Percentiles rank a stretch among this genome's conserved stretches.
phyloP scores from a whole-genome alignment of 2,113 vertebrate genomes.

The Dicentrarchus labrax region DNA sequence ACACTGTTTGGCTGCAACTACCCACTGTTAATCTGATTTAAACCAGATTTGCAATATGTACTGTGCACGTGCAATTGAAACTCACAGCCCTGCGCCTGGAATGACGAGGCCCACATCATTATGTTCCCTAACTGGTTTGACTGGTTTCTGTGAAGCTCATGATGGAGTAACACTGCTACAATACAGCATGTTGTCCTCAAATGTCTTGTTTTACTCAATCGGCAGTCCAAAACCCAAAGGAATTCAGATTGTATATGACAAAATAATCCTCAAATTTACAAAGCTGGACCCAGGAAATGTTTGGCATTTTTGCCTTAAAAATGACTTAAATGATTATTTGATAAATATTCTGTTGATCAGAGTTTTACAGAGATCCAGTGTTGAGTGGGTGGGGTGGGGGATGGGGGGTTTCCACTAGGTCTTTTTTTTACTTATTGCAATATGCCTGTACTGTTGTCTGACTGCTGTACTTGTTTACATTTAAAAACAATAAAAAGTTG shows the following conservation, averaged over 20 bases:
- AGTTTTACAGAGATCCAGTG: too few species aligned
- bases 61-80: background rate
- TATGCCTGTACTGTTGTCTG: too few species aligned
- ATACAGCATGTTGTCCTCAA: background rate
- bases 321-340: too few species aligned
- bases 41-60: background rate
- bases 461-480: too few species aligned
- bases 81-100: background rate
- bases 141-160: constrained; percentile 32
- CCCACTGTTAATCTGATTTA: constrained; percentile 4
- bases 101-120: background rate
- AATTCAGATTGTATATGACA: background rate
- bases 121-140: constrained; percentile 22
- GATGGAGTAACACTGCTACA: background rate
- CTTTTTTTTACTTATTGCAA: too few species aligned
- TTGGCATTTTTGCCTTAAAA: too few species aligned
- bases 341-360: too few species aligned
- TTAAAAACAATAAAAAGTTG: too few species aligned
- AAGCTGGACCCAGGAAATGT: background rate
- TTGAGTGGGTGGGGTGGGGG: too few species aligned
- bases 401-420: too few species aligned
- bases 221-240: background rate
- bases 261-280: background rate
- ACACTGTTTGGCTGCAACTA: background rate
- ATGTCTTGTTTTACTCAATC: background rate